Conservation (phyloP, 2,113 vertebrate genomes). For the Gallinago media region DNA sequence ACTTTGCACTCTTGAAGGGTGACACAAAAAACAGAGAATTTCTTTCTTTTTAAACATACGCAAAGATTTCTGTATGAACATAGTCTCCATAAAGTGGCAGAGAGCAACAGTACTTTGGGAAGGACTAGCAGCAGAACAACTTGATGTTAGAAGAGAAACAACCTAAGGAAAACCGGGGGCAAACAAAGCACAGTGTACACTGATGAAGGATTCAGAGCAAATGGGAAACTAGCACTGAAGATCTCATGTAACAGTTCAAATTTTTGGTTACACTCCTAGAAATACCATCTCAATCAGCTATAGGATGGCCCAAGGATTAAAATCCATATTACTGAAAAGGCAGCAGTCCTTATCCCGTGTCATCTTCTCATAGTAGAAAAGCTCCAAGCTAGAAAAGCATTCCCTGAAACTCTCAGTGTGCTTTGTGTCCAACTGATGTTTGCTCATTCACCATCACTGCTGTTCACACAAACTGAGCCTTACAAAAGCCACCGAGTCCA, state of each 20-base stretch:
- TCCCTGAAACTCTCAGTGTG: not conserved
- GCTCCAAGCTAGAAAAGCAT: not conserved
- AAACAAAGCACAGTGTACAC: not conserved
- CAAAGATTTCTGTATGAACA: not conserved
- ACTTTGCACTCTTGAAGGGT: not conserved
- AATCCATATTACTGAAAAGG: not conserved
- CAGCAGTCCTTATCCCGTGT: not conserved
- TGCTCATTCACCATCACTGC: not conserved
- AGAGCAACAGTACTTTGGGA: not conserved
- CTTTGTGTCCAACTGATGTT: not conserved
- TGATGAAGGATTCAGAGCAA: not conserved
- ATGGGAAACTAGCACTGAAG: not conserved
- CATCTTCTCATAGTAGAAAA: not conserved
- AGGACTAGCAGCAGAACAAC: not conserved
- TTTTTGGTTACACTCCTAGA: not conserved
- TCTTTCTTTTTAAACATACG: not conserved
- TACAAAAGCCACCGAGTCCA: not conserved
- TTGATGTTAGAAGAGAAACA: not conserved
- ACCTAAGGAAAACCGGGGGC: not conserved
- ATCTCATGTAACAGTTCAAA: not conserved
- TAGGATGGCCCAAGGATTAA: not conserved
- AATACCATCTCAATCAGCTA: not conserved
- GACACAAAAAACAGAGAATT: not conserved
- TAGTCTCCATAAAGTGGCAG: not conserved
- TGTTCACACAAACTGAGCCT: not conserved